Conservation (phyloP, 2,797 vertebrate species). For the Xenops minutus region DNA sequence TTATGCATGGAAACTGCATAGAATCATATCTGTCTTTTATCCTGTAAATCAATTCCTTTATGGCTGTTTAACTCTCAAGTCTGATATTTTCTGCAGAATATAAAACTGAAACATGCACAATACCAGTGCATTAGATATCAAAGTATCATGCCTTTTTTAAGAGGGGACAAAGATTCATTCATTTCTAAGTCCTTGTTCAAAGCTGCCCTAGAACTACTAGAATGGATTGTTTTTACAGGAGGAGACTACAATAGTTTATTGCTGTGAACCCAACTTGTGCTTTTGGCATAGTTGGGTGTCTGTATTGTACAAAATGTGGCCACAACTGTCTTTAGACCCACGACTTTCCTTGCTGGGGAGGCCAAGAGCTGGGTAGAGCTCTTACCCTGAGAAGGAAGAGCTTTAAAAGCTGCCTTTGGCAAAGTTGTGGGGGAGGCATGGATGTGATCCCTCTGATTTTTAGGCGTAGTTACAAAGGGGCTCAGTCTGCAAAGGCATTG, state of each 20-base stretch:
- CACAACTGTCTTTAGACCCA: neutral
- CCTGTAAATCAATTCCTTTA: neutral
- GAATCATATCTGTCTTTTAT: neutral
- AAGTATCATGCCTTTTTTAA: neutral
- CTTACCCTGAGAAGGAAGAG: neutral
- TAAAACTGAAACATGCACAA: neutral
- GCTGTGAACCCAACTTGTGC: neutral
- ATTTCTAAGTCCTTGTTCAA: neutral
- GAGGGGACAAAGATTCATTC: neutral
- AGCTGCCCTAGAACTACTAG: neutral
- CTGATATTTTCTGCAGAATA: neutral
- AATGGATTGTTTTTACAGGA: neutral
- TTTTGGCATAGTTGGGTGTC: neutral
- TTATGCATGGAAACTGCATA: neutral
- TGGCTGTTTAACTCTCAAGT: neutral
- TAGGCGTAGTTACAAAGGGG: neutral
- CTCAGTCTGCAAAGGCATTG: neutral
- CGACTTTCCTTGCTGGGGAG: neutral
- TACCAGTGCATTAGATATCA: neutral
- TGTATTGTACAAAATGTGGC: rapidly evolving
- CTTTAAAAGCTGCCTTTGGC: neutral
- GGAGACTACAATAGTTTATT: rapidly evolving
- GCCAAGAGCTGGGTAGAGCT: neutral
- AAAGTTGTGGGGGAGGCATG: neutral
- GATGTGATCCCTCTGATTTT: neutral